These are phyloP conservation scores for Microctonus hyperodae DNA, from an alignment of 2,888 invertebrate genomes.

Conservation along the genomic window DNA sequence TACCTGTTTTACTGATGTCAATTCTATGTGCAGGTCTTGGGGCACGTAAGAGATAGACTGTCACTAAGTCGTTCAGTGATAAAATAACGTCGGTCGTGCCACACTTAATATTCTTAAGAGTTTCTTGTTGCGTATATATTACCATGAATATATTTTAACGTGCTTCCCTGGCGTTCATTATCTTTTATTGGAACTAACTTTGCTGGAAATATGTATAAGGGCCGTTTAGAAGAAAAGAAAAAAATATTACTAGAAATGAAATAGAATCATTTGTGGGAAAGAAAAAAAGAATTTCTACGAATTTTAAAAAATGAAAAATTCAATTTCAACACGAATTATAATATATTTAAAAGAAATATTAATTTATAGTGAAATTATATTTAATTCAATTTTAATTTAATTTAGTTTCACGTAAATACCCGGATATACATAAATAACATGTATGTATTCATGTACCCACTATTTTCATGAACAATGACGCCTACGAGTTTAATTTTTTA, in stretches of 20 bases:
- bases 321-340: too few relatives aligned
- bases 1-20: constrained; percentile 1
- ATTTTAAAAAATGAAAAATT: too few relatives aligned
- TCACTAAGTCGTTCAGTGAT: constrained; percentile 7
- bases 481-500: constrained; percentile 17
- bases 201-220: background rate
- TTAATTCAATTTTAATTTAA: background rate
- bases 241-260: too few relatives aligned
- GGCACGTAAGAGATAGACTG: constrained; percentile 8
- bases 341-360: too few relatives aligned
- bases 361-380: too few relatives aligned
- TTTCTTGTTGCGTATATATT: constrained; percentile 2
- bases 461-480: constrained; percentile 28
- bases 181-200: background rate
- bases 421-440: background rate
- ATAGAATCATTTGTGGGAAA: too few relatives aligned
- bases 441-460: constrained; percentile 8
- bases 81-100: background rate
- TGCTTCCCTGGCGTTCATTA: background rate
- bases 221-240: background rate
- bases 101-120: constrained; percentile 13
- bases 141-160: background rate
- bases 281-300: too few relatives aligned
- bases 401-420: background rate
- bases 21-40: background rate